Percentiles rank a stretch among this genome's conserved stretches.
Conservation (phyloP, 2,113 vertebrate genomes). For the Serinus canaria region DNA sequence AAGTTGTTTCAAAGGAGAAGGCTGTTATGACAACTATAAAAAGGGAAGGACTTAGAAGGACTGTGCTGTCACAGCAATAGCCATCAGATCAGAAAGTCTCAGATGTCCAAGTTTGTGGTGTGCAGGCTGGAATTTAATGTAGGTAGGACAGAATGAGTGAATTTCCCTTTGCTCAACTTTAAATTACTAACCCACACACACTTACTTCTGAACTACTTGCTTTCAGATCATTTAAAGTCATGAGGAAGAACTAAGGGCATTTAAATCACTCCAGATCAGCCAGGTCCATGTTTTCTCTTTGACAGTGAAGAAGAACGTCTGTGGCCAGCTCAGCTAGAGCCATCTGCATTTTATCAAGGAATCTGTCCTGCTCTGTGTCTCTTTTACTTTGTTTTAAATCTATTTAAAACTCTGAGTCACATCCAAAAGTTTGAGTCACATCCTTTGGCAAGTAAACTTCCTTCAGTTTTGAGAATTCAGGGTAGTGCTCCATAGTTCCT, state of each 20-base stretch:
- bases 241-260: neutral
- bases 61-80: neutral
- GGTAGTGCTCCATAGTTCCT: neutral
- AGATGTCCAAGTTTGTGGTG: neutral
- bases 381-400: neutral
- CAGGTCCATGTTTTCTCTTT: neutral
- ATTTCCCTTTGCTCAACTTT: neutral
- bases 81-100: neutral
- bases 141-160: neutral
- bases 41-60: neutral
- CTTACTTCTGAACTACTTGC: neutral
- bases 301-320: neutral
- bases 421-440: neutral
- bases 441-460: neutral
- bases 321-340: neutral
- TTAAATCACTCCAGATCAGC: neutral
- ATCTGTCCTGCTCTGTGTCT: neutral
- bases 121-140: neutral
- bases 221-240: neutral
- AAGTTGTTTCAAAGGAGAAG: neutral
- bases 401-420: neutral
- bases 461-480: neutral
- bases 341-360: neutral
- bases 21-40: neutral
- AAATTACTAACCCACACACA: neutral